Conservation (phyloP, 92 coral and sea anemone genomes). For the Scolanthus callimorphus region DNA sequence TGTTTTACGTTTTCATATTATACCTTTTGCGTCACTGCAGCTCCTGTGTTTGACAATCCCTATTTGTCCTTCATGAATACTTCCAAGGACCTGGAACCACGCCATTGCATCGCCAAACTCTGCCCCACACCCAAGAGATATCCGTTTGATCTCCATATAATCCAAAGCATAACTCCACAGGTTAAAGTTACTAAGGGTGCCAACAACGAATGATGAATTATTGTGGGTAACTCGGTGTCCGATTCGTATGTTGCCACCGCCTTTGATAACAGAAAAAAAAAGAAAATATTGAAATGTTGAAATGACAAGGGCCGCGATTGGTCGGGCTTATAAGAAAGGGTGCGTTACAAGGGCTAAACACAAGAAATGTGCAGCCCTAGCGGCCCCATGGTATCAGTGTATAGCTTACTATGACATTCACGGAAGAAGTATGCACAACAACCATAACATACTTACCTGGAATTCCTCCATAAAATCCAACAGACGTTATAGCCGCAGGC, state of each 20-base stretch:
- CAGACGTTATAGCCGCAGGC: not conserved
- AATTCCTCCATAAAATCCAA: not conserved
- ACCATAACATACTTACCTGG: not conserved
- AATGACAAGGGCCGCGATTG: too few species aligned
- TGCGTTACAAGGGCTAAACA: too few species aligned
- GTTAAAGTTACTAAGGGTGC: constrained; percentile 26
- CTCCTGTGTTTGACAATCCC: not conserved
- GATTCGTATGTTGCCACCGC: constrained; percentile 19
- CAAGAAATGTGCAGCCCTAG: too few species aligned
- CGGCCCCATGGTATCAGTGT: too few species aligned
- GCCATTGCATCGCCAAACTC: constrained; percentile 30
- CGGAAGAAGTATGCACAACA: too few species aligned
- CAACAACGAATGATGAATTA: constrained; percentile 3
- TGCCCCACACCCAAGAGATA: constrained; percentile 43
- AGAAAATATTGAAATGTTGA: not conserved
- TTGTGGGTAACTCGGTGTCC: constrained; percentile 5
- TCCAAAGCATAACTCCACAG: constrained; percentile 20
- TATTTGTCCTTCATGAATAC: not conserved
- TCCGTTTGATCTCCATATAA: constrained; percentile 32
- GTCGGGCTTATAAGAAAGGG: too few species aligned
- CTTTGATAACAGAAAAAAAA: not conserved
- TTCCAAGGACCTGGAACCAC: constrained; percentile 9
- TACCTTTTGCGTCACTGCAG: not conserved
- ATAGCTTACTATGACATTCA: too few species aligned
- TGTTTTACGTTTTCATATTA: too few species aligned